Evolutionary conservation across 2,113 vertebrate species (phyloP).

Genomic region (Prolemur simus): DNA sequence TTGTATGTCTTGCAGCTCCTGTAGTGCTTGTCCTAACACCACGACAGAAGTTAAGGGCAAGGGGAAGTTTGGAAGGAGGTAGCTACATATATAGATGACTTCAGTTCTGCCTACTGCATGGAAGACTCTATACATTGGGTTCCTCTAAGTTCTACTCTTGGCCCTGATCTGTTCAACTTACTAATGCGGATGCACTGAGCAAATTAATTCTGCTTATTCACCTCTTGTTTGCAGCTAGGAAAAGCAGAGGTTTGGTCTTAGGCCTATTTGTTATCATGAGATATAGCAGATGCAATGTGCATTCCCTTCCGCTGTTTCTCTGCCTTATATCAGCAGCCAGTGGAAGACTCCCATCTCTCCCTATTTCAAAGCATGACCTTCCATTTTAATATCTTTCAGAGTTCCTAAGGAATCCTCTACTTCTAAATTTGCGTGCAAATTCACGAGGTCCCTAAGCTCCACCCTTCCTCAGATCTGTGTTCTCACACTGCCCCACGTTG

Average conservation of each 20-base stretch:
- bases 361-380: background rate
- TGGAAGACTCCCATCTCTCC: background rate
- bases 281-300: background rate
- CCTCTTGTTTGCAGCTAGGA: background rate
- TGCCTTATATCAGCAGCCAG: background rate
- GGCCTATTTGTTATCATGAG: background rate
- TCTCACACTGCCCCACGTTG: background rate
- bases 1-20: background rate
- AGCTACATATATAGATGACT: accelerated
- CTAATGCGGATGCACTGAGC: too few relatives aligned
- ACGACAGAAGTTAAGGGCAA: background rate
- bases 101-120: background rate
- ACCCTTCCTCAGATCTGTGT: background rate
- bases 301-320: background rate
- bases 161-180: background rate
- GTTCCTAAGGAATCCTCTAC: background rate
- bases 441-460: background rate
- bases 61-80: background rate
- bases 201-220: background rate
- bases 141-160: background rate
- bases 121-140: accelerated
- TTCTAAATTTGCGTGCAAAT: background rate
- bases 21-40: background rate
- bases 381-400: background rate
- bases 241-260: too few relatives aligned